A percentile compares a stretch with the other conserved stretches of the same genome.
Evolutionary conservation across 1,140 invertebrate species (phyloP).

Genomic region (Centruroides vittatus): DNA sequence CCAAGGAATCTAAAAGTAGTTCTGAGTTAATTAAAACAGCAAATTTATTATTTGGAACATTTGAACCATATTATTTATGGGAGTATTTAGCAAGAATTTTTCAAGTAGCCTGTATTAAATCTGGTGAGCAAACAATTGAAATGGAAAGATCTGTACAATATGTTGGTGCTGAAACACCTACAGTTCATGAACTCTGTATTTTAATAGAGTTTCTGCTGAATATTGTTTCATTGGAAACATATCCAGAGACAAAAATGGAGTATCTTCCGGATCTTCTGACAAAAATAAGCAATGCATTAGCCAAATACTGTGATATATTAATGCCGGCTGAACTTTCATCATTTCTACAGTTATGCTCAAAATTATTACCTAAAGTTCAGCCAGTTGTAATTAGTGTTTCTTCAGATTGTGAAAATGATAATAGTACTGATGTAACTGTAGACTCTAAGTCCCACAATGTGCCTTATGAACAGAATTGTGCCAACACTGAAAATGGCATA

Average conservation of each 20-base stretch:
- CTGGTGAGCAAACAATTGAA: neutral
- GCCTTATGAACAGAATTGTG: neutral
- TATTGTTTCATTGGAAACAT: constrained; percentile 61
- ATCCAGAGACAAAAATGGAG: constrained; percentile 60
- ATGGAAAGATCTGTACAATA: constrained; percentile 10
- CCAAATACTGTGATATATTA: constrained; percentile 40
- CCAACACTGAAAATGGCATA: neutral
- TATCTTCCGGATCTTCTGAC: constrained; percentile 57
- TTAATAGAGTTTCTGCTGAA: constrained; percentile 65
- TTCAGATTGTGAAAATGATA: neutral
- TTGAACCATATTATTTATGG: constrained; percentile 79
- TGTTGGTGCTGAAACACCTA: constrained; percentile 23
- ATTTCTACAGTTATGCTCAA: constrained; percentile 50
- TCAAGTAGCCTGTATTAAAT: constrained; percentile 39
- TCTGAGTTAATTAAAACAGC: constrained; percentile 58
- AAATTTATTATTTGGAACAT: constrained; percentile 67
- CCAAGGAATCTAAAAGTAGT: too few relatives aligned
- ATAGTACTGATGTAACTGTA: neutral
- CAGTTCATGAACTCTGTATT: constrained; percentile 38
- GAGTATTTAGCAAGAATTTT: constrained; percentile 58
- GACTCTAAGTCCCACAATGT: neutral
- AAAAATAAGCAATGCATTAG: constrained; percentile 42
- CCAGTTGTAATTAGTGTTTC: constrained; percentile 27
- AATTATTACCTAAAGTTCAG: constrained; percentile 61
- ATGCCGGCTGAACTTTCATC: constrained; percentile 45